Conservation (phyloP, 2,797 vertebrate species). For the Anguilla pacifica region DNA sequence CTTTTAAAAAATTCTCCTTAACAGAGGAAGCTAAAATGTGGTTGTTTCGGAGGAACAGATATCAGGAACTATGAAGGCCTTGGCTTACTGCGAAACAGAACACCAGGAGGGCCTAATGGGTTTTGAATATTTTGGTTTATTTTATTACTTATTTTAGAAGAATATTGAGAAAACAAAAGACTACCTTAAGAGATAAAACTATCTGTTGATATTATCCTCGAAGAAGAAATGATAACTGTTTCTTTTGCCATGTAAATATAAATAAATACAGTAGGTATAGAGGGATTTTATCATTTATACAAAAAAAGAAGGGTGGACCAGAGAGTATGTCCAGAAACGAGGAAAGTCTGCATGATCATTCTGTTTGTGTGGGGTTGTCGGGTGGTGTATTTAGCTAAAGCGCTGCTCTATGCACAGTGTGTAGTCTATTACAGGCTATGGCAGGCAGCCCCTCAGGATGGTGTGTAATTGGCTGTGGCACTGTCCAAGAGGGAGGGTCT, state of each 20-base stretch:
- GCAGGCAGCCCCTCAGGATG: background rate
- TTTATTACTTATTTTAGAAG: background rate
- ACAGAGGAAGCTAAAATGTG: background rate
- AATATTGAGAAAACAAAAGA: background rate
- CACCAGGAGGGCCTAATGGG: background rate
- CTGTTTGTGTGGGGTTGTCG: background rate
- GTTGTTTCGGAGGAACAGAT: background rate
- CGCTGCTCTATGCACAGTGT: background rate
- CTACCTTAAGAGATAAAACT: background rate
- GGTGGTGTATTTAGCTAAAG: background rate
- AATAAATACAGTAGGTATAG: background rate
- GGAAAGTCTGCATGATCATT: background rate
- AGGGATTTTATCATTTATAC: background rate
- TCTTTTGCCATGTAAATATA: background rate
- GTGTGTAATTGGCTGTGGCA: background rate
- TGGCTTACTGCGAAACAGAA: background rate
- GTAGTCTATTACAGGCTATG: background rate
- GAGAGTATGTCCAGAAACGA: background rate
- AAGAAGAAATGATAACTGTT: background rate
- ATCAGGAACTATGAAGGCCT: background rate
- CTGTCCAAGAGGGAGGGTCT: too few species aligned
- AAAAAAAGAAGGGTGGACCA: background rate
- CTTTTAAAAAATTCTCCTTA: background rate
- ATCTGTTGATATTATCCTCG: background rate
- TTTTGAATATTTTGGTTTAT: background rate